Percentiles rank a stretch among this genome's conserved stretches.
These are phyloP conservation scores for Aphodius granarius DNA, from an alignment of 2,888 invertebrate species.

Conservation along the genomic window DNA sequence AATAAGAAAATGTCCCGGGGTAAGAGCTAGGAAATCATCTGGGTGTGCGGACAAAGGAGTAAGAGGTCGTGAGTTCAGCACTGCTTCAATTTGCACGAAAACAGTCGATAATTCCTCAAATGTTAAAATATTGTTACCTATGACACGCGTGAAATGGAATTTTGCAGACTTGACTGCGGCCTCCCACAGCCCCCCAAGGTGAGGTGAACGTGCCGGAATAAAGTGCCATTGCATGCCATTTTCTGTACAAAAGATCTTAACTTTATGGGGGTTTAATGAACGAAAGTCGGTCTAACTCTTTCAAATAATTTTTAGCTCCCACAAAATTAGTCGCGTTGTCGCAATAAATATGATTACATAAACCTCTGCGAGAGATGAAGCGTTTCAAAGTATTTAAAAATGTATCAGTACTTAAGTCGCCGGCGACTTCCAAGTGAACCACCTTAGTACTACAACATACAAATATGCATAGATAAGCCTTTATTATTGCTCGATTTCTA, in stretches of 20 bases:
- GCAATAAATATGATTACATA: background rate
- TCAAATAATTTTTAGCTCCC: background rate
- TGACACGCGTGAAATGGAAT: conserved; percentile 36
- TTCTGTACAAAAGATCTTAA: background rate
- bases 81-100: conserved; percentile 35
- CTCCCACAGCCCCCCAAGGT: conserved; percentile 43
- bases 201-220: conserved; percentile 38
- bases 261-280: too few species aligned
- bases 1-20: too few species aligned
- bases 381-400: too few species aligned
- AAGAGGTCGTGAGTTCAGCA: conserved; percentile 39
- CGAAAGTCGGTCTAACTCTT: too few species aligned
- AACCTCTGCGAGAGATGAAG: background rate
- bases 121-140: conserved; percentile 32
- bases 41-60: conserved; percentile 27
- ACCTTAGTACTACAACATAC: too few species aligned
- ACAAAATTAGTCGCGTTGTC: background rate
- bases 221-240: conserved; percentile 37
- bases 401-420: too few species aligned
- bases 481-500: conserved; percentile 23
- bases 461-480: too few species aligned
- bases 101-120: too few species aligned
- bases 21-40: conserved; percentile 1
- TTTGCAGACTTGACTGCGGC: conserved; percentile 39
- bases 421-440: too few species aligned